Percentiles rank a stretch among this genome's conserved stretches.
Evolutionary conservation across 2,113 vertebrate genomes (phyloP).

Genomic region (Balaenoptera acutorostrata): DNA sequence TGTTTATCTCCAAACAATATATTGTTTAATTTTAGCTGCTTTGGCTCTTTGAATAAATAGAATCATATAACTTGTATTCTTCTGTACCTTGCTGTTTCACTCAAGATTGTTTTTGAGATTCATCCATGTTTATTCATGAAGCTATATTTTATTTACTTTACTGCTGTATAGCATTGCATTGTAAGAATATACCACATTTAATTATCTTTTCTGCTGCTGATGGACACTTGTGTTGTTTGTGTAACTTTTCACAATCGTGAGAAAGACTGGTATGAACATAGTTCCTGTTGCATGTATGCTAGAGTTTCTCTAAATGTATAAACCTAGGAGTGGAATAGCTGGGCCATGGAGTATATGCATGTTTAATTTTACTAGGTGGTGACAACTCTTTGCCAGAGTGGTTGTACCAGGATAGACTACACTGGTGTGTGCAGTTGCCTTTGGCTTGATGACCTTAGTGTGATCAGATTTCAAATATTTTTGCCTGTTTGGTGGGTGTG

Average conservation of each 20-base stretch:
- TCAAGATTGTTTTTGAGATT: constrained; percentile 1
- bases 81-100: not conserved
- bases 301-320: not conserved
- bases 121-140: constrained; percentile 10
- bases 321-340: not conserved
- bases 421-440: not conserved
- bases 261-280: not conserved
- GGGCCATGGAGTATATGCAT: no score
- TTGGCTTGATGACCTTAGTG: not conserved
- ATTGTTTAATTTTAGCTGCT: not conserved
- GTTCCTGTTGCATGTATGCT: not conserved
- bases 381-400: not conserved
- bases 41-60: not conserved
- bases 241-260: not conserved
- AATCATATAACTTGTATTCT: not conserved
- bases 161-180: not conserved
- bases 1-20: constrained; percentile 6
- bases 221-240: not conserved
- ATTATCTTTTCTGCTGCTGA: not conserved
- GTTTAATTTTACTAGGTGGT: not conserved
- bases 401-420: not conserved
- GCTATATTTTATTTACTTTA: not conserved
- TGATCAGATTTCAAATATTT: not conserved
- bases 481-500: not conserved
- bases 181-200: not conserved